phyloP scores from a whole-genome alignment of 1,140 invertebrate species.

The Dinoponera quadriceps region DNA sequence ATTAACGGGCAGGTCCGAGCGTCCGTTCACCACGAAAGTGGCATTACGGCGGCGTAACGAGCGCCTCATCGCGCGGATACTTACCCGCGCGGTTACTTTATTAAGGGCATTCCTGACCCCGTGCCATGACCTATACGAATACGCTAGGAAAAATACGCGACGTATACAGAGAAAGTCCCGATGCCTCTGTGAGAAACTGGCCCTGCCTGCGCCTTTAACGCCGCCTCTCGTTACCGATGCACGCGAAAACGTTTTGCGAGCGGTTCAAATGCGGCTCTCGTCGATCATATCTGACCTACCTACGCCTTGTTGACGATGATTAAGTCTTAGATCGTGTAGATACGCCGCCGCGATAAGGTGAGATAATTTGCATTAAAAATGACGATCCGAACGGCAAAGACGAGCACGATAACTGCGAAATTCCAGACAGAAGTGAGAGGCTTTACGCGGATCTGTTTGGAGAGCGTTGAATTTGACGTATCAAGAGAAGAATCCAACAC shows the following conservation, averaged over 20 bases:
- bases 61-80: slow-evolving; percentile 66
- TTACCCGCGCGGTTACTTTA: slow-evolving; percentile 77
- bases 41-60: slow-evolving; percentile 71
- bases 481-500: background rate
- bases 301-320: slow-evolving; percentile 53
- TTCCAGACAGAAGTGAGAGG: background rate
- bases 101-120: slow-evolving; percentile 82
- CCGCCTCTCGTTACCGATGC: slow-evolving; percentile 69
- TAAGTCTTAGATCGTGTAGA: slow-evolving; percentile 39
- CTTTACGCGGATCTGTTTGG: no score
- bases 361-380: slow-evolving; percentile 41
- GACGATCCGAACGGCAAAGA: slow-evolving; percentile 9
- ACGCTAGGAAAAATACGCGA: slow-evolving; percentile 75
- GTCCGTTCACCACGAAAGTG: slow-evolving; percentile 45
- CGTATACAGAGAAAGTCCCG: slow-evolving; percentile 80
- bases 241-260: slow-evolving; percentile 64
- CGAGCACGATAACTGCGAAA: background rate
- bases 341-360: slow-evolving; percentile 9
- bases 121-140: slow-evolving; percentile 77
- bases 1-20: slow-evolving; percentile 58
- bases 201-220: slow-evolving; percentile 71
- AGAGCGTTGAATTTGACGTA: background rate
- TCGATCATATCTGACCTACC: slow-evolving; percentile 60
- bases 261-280: slow-evolving; percentile 49
- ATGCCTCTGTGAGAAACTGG: slow-evolving; percentile 80